A percentile compares a stretch with the other conserved stretches of the same genome.
These are phyloP conservation scores for Taxidea taxus DNA, from an alignment of 2,113 vertebrate genomes.

Conservation along the genomic window DNA sequence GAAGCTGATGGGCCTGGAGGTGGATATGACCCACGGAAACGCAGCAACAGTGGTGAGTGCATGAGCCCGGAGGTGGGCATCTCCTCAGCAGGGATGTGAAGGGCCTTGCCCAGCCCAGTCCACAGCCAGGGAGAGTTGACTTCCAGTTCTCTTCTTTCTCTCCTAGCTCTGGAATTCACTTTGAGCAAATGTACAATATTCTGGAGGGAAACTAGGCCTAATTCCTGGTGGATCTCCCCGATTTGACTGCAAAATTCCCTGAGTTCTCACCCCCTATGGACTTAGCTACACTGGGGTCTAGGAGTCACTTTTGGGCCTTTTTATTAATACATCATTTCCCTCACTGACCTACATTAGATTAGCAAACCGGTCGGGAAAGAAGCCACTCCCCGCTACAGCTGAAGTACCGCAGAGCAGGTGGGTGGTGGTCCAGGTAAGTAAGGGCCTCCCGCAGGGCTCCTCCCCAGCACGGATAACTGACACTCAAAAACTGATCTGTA, in stretches of 20 bases:
- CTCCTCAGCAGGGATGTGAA: accelerated
- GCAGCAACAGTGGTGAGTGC: slow-evolving; percentile 93
- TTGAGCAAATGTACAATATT: neutral
- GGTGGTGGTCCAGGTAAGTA: too few species aligned
- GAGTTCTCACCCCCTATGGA: neutral
- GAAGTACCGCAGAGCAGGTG: neutral
- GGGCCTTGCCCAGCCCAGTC: neutral
- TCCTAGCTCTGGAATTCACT: neutral
- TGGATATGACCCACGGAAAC: slow-evolving; percentile 86
- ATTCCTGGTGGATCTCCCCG: neutral
- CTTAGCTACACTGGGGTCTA: neutral
- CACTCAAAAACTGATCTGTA: neutral
- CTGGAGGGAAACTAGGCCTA: neutral
- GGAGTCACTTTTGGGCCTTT: neutral
- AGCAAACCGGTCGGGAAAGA: neutral
- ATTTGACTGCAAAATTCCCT: neutral
- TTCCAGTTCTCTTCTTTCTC: neutral
- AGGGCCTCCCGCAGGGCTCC: neutral
- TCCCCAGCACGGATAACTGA: neutral
- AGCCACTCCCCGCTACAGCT: neutral
- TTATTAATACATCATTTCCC: neutral
- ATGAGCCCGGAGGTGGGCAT: accelerated
- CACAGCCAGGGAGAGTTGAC: neutral
- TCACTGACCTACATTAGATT: neutral
- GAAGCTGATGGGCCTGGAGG: slow-evolving; percentile 87